phyloP scores from a whole-genome alignment of 2,113 vertebrate genomes.

The Psilopogon haemacephalus region DNA sequence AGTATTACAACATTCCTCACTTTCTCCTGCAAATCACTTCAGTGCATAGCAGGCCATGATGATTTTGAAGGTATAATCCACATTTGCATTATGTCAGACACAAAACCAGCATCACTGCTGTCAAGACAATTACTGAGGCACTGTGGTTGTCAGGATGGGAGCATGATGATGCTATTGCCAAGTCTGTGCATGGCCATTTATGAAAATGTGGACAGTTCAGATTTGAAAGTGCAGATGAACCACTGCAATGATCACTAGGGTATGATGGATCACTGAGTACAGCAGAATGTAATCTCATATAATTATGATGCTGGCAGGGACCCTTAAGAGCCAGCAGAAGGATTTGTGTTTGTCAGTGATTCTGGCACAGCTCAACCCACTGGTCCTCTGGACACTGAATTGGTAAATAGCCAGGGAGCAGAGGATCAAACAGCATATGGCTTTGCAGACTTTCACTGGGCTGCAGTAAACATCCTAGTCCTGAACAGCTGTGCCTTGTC shows the following conservation, averaged over 20 bases:
- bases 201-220: neutral
- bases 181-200: neutral
- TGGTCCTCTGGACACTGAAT: constrained; percentile 30
- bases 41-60: neutral
- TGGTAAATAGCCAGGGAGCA: constrained; percentile 52
- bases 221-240: neutral
- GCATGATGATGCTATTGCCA: neutral
- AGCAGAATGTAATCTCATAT: neutral
- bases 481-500: constrained; percentile 48
- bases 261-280: neutral
- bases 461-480: constrained; percentile 47
- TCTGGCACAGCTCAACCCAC: constrained; percentile 39
- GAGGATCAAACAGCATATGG: constrained; percentile 60
- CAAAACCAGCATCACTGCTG: neutral
- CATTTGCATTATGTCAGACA: neutral
- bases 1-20: neutral
- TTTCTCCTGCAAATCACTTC: neutral
- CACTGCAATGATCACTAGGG: neutral
- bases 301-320: neutral
- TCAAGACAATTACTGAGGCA: neutral
- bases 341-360: constrained; percentile 11
- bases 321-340: neutral
- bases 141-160: neutral
- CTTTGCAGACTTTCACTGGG: constrained; percentile 26
- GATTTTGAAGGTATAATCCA: neutral